phyloP scores from a whole-genome alignment of 2,797 vertebrate species.

The Ceyx erithaca region DNA sequence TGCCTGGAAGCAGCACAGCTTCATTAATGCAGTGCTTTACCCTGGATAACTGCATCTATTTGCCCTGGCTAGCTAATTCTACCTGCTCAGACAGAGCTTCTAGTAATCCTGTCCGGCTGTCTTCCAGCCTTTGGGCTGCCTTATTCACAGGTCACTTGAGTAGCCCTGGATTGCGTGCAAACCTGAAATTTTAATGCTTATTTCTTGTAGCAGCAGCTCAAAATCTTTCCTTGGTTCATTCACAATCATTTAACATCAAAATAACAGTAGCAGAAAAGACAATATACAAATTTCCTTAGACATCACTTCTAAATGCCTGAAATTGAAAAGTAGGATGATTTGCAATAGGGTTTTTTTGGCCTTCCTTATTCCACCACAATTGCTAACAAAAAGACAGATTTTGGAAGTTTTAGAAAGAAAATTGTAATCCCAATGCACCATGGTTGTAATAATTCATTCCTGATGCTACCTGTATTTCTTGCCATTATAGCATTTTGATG shows the following conservation, averaged over 20 bases:
- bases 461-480: background rate
- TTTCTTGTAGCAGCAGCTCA: background rate
- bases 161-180: background rate
- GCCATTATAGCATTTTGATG: rapidly evolving
- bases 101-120: background rate
- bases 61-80: background rate
- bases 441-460: rapidly evolving
- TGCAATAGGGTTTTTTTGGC: background rate
- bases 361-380: background rate
- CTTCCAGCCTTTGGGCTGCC: background rate
- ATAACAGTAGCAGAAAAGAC: background rate
- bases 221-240: background rate
- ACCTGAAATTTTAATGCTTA: background rate
- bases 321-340: background rate
- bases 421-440: background rate
- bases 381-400: background rate
- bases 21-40: background rate
- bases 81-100: background rate
- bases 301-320: background rate
- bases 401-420: background rate
- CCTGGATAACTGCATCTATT: background rate
- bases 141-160: background rate
- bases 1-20: background rate
- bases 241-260: background rate
- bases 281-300: background rate